Base-by-base conservation (phyloP, 2,797 vertebrate genomes). In the Manis pentadactyla region DNA sequence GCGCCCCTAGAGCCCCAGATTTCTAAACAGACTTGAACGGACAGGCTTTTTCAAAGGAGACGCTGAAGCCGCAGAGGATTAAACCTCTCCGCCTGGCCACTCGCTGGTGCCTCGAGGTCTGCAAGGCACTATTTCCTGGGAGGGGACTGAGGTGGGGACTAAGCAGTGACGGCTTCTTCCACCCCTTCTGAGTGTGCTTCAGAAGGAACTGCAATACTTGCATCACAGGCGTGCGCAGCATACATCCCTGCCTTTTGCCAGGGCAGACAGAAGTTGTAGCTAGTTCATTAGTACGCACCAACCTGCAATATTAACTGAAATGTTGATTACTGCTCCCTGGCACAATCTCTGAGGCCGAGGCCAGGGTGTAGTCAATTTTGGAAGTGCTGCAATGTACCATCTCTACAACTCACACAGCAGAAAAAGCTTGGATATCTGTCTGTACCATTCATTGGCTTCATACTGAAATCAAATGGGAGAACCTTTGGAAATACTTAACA, bases 81-180 rank as follows among this genome's bases (percentile, higher is more conserved):
- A 96, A 93, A 92, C 19, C 64, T 64, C 59, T 83, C 71, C 2
- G 39, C 37, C 55, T 81, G 71, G 87, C 81, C 95, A 94, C 97
- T 97, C 37, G 2, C 63, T 0, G 55, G 86, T 91, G 86, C 88
- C 85, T 94, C 7, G 4, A 84, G 94, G 89, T 93, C 96, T 95
- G 66, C 87, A 64, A 93, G 83, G 42, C 79, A 37, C 88, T 49
- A 55, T 91, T 39, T 63, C 61, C 49, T 87, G 59, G 63, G 21
- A 86, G 57, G 77, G 55, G 74, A 64, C 49, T 71, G n/a, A 51
- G 64, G 53, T 5, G 12, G n/a, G 31, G 75, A 14, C 51, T 78
- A 61, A 73, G 49, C 12, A 14, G 6, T n/a, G 51, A 23, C 2
- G 12, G 61, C 51, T 93, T 91, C 69, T 57, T 82, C 63, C 11